Percentiles rank a stretch among this genome's conserved stretches.
Conservation (phyloP, 2,113 vertebrate species). For the Thinocorus orbignyianus region DNA sequence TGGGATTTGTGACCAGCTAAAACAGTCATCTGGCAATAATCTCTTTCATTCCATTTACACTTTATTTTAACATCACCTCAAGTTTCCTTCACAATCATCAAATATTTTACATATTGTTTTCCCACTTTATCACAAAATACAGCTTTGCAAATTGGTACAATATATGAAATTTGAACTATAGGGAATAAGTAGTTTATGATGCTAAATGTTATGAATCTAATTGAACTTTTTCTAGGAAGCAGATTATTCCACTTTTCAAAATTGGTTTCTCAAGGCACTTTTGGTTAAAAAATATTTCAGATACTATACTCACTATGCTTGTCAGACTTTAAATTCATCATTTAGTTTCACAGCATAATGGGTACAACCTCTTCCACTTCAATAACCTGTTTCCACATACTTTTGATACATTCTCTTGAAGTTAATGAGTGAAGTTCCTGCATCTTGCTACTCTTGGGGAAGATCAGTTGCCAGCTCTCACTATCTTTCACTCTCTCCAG, state of each 20-base stretch:
- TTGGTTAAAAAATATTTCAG: not conserved
- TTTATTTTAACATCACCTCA: not conserved
- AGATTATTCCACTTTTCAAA: not conserved
- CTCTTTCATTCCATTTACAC: not conserved
- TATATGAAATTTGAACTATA: not conserved
- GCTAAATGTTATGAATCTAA: constrained; percentile 4
- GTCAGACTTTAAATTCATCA: not conserved
- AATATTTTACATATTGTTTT: constrained; percentile 10
- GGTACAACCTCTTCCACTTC: not conserved
- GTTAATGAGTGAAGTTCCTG: not conserved
- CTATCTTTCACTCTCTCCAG: not conserved
- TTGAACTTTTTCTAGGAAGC: constrained; percentile 5
- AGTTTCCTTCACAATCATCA: not conserved
- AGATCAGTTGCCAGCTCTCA: not conserved
- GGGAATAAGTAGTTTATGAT: not conserved
- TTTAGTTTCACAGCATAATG: not conserved
- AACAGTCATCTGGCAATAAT: not conserved
- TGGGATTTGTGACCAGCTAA: not conserved
- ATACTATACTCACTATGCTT: not conserved
- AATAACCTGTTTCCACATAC: not conserved
- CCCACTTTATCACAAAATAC: not conserved
- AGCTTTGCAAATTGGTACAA: not conserved
- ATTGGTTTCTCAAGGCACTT: not conserved
- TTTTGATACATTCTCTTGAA: not conserved
- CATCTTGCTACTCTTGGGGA: not conserved